Percentiles rank a stretch among this genome's conserved stretches.
These are phyloP conservation scores for Eretmocerus hayati DNA, from an alignment of 2,888 invertebrate species.

Conservation along the genomic window DNA sequence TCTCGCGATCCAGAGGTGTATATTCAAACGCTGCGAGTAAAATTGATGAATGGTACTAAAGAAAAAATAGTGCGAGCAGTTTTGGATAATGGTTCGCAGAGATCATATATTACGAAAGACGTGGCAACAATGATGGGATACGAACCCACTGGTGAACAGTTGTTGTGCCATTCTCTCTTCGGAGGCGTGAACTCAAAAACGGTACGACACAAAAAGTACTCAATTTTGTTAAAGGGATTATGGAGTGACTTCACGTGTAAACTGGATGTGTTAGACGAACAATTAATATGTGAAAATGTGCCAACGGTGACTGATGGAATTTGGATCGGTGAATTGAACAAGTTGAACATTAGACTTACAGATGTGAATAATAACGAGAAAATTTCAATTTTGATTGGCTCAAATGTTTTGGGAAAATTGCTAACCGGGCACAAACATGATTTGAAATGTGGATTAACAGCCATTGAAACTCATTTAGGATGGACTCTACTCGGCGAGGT, in stretches of 20 bases:
- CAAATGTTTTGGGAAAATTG: neutral
- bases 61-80: neutral
- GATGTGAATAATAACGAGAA: neutral
- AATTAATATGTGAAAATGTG: slow-evolving; percentile 3
- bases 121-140: neutral
- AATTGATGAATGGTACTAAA: neutral
- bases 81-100: slow-evolving; percentile 1
- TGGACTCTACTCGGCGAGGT: neutral
- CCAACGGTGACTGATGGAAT: too few species aligned
- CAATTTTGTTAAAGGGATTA: neutral
- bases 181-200: neutral
- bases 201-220: neutral
- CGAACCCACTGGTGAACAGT: neutral
- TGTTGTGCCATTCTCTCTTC: slow-evolving; percentile 7
- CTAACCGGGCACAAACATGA: neutral
- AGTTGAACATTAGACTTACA: neutral
- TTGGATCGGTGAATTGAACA: neutral
- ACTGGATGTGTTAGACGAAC: neutral
- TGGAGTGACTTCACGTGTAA: neutral
- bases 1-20: neutral
- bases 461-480: neutral
- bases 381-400: slow-evolving; percentile 1
- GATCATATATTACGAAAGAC: neutral
- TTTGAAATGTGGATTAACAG: too few species aligned
- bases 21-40: neutral